Conservation (phyloP, 2,888 invertebrate species). For the Chloroclystis v-ata region DNA sequence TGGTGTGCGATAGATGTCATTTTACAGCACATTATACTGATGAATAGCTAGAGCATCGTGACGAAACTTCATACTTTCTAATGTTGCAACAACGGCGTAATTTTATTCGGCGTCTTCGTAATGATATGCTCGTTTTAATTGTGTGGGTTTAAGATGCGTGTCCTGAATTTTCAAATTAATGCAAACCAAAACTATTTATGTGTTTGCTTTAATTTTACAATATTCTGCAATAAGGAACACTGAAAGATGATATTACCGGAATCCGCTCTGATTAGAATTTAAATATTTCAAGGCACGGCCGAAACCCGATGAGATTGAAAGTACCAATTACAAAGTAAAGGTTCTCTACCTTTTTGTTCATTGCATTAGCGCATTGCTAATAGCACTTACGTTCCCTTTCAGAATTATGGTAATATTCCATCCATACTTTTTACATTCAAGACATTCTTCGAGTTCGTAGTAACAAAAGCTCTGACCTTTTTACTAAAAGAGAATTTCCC, state of each 20-base stretch:
- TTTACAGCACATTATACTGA: constrained; percentile 52
- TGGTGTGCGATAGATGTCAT: constrained; percentile 39
- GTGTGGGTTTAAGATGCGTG: constrained; percentile 6
- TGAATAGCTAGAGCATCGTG: constrained; percentile 55
- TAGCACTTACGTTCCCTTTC: constrained; percentile 1
- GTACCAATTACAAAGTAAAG: constrained; percentile 5
- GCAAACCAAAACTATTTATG: no score
- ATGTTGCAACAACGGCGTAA: constrained; percentile 52
- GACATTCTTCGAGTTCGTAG: constrained; percentile 3
- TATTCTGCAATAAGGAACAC: no score
- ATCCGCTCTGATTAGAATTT: constrained; percentile 9
- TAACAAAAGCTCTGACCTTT: constrained; percentile 1
- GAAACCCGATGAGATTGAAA: constrained; percentile 6
- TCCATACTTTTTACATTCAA: constrained; percentile 1
- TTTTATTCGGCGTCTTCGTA: constrained; percentile 49
- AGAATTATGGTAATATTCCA: neutral
- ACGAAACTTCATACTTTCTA: constrained; percentile 65
- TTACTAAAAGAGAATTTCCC: constrained; percentile 8
- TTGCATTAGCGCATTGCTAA: constrained; percentile 2
- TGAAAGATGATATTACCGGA: neutral
- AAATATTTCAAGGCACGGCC: constrained; percentile 12
- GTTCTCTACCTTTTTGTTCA: neutral
- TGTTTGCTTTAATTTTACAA: no score
- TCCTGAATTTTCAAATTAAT: no score
- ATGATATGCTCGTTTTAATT: constrained; percentile 41